A percentile compares a stretch with the other conserved stretches of the same genome.
These are phyloP conservation scores for Hippocampus barbouri DNA, from an alignment of 2,113 vertebrate species.

Conservation along the genomic window DNA sequence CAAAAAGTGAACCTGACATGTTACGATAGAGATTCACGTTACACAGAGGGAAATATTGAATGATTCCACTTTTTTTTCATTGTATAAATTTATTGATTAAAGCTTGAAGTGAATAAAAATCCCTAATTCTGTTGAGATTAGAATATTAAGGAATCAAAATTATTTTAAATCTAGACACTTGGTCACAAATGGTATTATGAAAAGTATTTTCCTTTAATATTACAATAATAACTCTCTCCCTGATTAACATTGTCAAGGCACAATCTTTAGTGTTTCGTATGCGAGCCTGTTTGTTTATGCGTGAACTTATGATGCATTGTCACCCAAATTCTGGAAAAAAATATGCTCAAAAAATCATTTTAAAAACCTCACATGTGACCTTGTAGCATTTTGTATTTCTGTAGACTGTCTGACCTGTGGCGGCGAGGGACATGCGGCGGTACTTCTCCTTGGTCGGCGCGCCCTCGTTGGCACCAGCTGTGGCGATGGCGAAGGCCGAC, in stretches of 20 bases:
- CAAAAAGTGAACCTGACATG: background rate
- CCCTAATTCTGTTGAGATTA: background rate
- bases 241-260: too few relatives aligned
- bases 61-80: too few relatives aligned
- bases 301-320: too few relatives aligned
- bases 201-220: too few relatives aligned
- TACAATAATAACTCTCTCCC: too few relatives aligned
- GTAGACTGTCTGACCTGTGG: conserved; percentile 73
- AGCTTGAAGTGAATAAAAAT: background rate
- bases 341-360: too few relatives aligned
- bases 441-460: conserved; percentile 95
- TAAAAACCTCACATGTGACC: background rate
- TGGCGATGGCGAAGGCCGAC: conserved; percentile 94
- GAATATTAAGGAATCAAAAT: background rate
- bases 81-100: background rate
- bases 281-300: too few relatives aligned
- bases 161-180: background rate
- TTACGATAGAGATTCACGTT: too few relatives aligned
- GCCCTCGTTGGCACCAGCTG: conserved; percentile 91
- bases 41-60: too few relatives aligned
- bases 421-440: conserved; percentile 91
- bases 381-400: background rate
- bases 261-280: too few relatives aligned
- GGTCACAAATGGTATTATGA: background rate
- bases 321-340: too few relatives aligned